Conservation (phyloP, 1,140 invertebrate genomes). For the Chironomus tepperi region DNA sequence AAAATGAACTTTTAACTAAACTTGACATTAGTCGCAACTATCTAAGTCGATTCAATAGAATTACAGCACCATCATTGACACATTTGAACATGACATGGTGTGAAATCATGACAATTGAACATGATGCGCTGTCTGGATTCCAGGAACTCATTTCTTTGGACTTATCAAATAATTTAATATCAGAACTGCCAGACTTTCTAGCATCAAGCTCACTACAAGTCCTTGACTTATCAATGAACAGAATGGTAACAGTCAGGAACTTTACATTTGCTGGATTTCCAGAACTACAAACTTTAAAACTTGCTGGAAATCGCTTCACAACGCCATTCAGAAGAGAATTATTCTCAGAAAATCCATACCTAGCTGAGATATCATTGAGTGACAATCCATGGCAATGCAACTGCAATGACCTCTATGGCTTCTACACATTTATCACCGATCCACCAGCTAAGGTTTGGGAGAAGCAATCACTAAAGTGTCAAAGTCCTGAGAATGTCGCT, state of each 20-base stretch:
- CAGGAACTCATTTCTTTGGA: constrained; percentile 45
- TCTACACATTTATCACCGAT: constrained; percentile 49
- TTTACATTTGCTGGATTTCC: constrained; percentile 47
- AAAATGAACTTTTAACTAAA: constrained; percentile 46
- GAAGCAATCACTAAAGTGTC: constrained; percentile 43
- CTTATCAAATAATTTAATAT: constrained; percentile 49
- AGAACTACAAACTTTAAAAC: constrained; percentile 45
- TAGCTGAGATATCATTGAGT: constrained; percentile 47
- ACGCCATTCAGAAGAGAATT: constrained; percentile 47
- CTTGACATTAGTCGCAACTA: constrained; percentile 57
- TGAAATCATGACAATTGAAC: constrained; percentile 47
- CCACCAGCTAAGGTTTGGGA: constrained; percentile 46
- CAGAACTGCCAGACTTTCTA: constrained; percentile 46
- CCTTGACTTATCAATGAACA: constrained; percentile 47
- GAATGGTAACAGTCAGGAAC: constrained; percentile 41
- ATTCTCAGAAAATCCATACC: constrained; percentile 49
- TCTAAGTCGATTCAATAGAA: constrained; percentile 46
- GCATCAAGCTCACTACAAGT: constrained; percentile 45
- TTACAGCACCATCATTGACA: constrained; percentile 46
- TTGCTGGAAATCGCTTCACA: constrained; percentile 57
- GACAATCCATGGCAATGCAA: constrained; percentile 68
- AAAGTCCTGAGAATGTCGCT: constrained; percentile 49
- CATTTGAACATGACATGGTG: constrained; percentile 49
- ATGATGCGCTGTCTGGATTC: constrained; percentile 44
- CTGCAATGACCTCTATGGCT: constrained; percentile 48